Base-by-base conservation (phyloP, 2,888 invertebrate genomes). In the Xestia c-nigrum region DNA sequence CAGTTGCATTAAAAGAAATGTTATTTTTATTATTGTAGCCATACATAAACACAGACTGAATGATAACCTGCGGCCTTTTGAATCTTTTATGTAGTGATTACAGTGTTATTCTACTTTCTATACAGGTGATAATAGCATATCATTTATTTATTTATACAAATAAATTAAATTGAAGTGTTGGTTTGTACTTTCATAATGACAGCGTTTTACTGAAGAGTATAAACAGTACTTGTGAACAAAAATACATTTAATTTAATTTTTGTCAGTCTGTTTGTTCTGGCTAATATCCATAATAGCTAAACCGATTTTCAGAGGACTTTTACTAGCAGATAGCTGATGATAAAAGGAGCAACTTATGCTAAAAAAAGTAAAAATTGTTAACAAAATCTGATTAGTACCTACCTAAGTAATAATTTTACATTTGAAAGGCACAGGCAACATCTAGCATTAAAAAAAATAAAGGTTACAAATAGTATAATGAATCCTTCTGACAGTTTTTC, bases 51-150 rank as follows among this genome's bases (percentile, higher is more conserved):
- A 40, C 21, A 14, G 14, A 16, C 52, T 63, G 5, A 16, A n/a
- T 16, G 82, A 83, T 83, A 83, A 83, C 80, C 83, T 79, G 12
- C 75, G 31, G 24, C 79, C 79, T 74, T 67, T 78, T 59, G 6
- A 67, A 59, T 55, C 5, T 43, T 67, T 52, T 40, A 40, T 31
- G 10, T 14, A 70, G n/a, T 73, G n/a, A 79, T 70, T 75, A 59
- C 31, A n/a, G 9, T 72, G 52, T 61, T 74, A 57, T 46, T 64
- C 1, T 64, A 63, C 47, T 63, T 66, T 72, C 16, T 47, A 6
- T 3, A 16, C 16, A 64, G 67, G 73, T 79, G 52, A 47, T 67
- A 16, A n/a, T 14, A 47, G 16, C 16, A 43, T 43, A 19, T 1
- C 4, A 38, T 61, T 61, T 31, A 16, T 59, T 19, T 38, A 31